Base-by-base conservation (phyloP, 2,797 vertebrate species). In the Thaleichthys pacificus region DNA sequence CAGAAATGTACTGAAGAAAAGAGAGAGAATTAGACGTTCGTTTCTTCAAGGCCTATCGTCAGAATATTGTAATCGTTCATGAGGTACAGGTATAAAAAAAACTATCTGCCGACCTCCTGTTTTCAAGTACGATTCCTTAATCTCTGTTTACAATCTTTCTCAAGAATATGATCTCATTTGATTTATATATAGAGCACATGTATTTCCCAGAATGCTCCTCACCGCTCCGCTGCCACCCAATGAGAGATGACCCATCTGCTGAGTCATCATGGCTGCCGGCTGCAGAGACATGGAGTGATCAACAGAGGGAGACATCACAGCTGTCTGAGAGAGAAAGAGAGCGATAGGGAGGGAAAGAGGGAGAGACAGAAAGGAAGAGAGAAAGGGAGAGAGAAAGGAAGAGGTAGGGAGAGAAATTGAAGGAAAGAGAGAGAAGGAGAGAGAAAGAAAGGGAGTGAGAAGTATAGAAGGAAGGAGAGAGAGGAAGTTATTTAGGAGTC, bases 181-280 rank as follows among this genome's bases (percentile, higher is more conserved):
- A 64, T 64, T 19, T 17, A 19, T 32, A 32, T 17, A n/a, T 32
- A 61, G 35, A 26, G 51, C 35, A 70, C 35, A 28, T 3, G 28
- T 4, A 24, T 65, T 66, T 62, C 82, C 76, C 83, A 82, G 66
- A 91, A 93, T 92, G 69, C 73, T 62, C 71, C 91, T 87, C 94
- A 99, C 97, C 83, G 95, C 95, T 95, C 96, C 97, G 83, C 93
- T 94, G 93, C 95, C 96, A 89, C 96, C 96, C 91, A 99, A 84
- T 65, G 97, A 97, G 91, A 99, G 94, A 80, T 99, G 97, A 92
- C 97, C 95, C 96, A 99, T 99, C 91, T 99, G 97, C 93, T 99
- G 97, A 80, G 96, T 93, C 84, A 99, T 94, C 96, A 98, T 97
- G 17, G 96, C 95, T 1, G 97, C 88, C 4, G 96, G 96, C 88